These are phyloP conservation scores for Formica selysi DNA, from an alignment of 1,140 invertebrate genomes.

Conservation along the genomic window DNA sequence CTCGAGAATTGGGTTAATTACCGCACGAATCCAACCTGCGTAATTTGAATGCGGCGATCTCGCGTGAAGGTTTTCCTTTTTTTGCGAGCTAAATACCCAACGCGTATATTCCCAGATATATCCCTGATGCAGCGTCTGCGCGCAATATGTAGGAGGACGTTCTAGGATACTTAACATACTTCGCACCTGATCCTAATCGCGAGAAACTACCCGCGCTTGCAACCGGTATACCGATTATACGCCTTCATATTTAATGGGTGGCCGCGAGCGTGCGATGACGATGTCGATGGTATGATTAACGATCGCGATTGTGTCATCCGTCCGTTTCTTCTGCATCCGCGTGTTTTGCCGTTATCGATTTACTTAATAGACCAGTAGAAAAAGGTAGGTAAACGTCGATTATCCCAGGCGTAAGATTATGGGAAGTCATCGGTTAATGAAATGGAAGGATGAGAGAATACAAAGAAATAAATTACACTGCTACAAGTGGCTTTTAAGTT, in stretches of 20 bases:
- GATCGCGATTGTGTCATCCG: slow-evolving; percentile 47
- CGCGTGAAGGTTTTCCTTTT: not conserved
- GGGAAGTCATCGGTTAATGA: not conserved
- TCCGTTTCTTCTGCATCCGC: slow-evolving; percentile 52
- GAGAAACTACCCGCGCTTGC: slow-evolving; percentile 40
- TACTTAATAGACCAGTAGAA: not conserved
- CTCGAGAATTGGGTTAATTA: slow-evolving; percentile 68
- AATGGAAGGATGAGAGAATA: not conserved
- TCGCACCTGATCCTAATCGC: slow-evolving; percentile 65
- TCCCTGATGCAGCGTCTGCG: not conserved
- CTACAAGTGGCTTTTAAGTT: not conserved
- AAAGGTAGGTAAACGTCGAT: not conserved
- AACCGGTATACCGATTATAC: slow-evolving; percentile 29
- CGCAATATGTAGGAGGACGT: not conserved
- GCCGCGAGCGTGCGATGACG: not conserved
- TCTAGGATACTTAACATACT: slow-evolving; percentile 14
- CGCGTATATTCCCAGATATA: not conserved
- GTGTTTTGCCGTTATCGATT: slow-evolving; percentile 29
- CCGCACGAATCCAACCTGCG: not conserved
- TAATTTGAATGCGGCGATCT: slow-evolving; percentile 42
- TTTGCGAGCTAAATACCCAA: slow-evolving; percentile 14
- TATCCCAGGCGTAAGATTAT: not conserved
- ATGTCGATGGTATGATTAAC: slow-evolving; percentile 61
- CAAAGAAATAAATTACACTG: not conserved
- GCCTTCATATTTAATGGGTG: slow-evolving; percentile 24